Evolutionary conservation across 2,113 vertebrate species (phyloP).

Genomic region (Strix aluco): DNA sequence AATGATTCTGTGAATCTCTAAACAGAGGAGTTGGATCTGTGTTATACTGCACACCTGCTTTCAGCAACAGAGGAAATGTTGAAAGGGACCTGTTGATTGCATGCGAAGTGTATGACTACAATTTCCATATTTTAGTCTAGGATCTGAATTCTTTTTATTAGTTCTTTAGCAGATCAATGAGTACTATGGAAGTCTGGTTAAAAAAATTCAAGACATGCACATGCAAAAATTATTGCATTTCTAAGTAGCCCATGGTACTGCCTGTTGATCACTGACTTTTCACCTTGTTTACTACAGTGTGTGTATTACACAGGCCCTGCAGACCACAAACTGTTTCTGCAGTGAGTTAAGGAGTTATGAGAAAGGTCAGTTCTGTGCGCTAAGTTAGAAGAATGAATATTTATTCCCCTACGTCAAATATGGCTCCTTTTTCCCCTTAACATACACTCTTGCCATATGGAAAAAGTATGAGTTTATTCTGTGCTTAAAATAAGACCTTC

Average conservation of each 20-base stretch:
- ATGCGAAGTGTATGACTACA: background rate
- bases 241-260: background rate
- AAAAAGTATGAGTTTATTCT: background rate
- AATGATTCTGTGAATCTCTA: background rate
- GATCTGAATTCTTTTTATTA: background rate
- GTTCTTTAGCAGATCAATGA: background rate
- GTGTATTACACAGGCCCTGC: background rate
- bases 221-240: background rate
- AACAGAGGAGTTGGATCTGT: background rate
- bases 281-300: background rate
- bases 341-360: background rate
- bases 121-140: background rate
- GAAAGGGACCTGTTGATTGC: background rate
- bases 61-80: background rate
- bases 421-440: background rate
- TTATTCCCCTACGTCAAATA: background rate
- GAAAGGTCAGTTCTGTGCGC: background rate
- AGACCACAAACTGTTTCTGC: background rate
- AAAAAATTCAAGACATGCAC: background rate
- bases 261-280: background rate
- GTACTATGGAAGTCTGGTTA: background rate
- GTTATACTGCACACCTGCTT: background rate
- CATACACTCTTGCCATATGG: background rate
- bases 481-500: background rate
- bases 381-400: background rate